These are phyloP conservation scores for Falcunculus frontatus DNA, from an alignment of 2,113 vertebrate species.

Conservation along the genomic window DNA sequence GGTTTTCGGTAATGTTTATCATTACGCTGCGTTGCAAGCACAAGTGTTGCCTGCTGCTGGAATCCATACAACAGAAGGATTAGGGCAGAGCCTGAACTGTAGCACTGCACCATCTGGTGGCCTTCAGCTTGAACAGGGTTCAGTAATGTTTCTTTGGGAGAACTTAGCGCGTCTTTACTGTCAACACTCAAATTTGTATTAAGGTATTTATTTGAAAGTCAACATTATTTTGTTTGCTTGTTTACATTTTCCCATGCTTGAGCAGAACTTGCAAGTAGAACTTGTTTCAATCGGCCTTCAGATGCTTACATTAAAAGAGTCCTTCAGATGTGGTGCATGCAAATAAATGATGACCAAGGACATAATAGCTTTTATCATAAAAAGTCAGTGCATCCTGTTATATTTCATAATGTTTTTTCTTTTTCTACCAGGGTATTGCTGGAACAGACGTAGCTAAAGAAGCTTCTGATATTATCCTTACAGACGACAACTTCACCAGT, in stretches of 20 bases:
- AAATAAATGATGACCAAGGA: background rate
- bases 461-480: constrained; percentile 98
- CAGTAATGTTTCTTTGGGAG: background rate
- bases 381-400: background rate
- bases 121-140: background rate
- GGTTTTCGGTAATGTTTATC: background rate
- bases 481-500: constrained; percentile 97
- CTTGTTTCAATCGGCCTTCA: background rate
- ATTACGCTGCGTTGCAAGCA: background rate
- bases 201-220: background rate
- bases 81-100: background rate
- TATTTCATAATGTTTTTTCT: background rate
- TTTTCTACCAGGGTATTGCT: constrained; percentile 87
- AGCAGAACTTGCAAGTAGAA: background rate
- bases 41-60: background rate
- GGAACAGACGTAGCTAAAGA: constrained; percentile 98
- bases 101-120: constrained; percentile 48
- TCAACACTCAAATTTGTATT: background rate
- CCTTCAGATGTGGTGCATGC: background rate
- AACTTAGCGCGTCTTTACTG: background rate
- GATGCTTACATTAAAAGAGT: background rate
- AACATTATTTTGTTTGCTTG: background rate
- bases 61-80: background rate
- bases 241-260: background rate
- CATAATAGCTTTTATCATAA: background rate